A percentile compares a stretch with the other conserved stretches of the same genome.
phyloP scores from a whole-genome alignment of 2,888 invertebrate genomes.

The Lapara coniferarum region DNA sequence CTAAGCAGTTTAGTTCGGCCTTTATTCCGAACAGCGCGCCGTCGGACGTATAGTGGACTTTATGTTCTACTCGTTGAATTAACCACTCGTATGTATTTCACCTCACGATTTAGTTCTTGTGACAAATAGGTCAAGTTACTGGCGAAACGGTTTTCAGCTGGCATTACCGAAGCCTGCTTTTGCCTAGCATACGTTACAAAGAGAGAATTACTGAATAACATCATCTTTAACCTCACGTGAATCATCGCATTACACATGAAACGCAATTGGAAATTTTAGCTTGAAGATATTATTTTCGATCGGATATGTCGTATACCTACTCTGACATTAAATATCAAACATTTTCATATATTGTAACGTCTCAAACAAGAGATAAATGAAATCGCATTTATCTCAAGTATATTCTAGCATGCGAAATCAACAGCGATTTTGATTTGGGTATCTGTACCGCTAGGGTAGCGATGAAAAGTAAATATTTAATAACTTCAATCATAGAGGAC shows the following conservation, averaged over 20 bases:
- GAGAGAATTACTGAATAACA: slow-evolving; percentile 7
- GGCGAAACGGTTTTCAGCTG: slow-evolving; percentile 20
- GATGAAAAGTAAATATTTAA: slow-evolving; percentile 3
- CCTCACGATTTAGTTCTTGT: slow-evolving; percentile 15
- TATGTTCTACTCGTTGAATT: slow-evolving; percentile 6
- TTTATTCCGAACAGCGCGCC: slow-evolving; percentile 7
- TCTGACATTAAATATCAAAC: neutral
- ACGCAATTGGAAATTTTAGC: neutral
- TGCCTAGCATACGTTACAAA: neutral
- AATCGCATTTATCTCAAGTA: neutral
- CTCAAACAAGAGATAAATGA: neutral
- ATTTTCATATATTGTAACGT: neutral
- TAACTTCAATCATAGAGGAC: neutral
- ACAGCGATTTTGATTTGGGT: neutral
- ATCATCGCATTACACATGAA: neutral
- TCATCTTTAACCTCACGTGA: neutral
- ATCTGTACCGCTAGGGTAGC: neutral
- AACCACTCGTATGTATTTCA: slow-evolving; percentile 1
- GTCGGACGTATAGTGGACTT: neutral
- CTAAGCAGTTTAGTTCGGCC: slow-evolving; percentile 4
- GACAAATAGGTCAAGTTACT: slow-evolving; percentile 23
- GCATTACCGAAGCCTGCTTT: slow-evolving; percentile 1
- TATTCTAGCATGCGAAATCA: neutral
- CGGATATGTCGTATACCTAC: neutral
- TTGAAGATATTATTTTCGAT: neutral